phyloP scores from a whole-genome alignment of 2,888 invertebrate genomes.

The Apamea monoglypha region DNA sequence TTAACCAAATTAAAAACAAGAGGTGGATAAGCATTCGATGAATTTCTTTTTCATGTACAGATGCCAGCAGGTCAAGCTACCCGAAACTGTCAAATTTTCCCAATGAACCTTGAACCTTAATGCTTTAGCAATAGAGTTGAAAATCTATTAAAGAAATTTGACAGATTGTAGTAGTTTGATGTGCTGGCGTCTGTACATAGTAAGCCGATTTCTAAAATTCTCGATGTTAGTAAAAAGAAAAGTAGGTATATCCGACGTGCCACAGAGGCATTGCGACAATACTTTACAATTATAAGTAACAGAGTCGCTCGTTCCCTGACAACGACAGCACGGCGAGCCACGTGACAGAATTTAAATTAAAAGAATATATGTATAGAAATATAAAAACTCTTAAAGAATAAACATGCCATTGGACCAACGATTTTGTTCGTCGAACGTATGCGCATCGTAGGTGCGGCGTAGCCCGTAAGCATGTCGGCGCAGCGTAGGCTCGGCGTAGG shows the following conservation, averaged over 20 bases:
- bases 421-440: background rate
- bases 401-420: background rate
- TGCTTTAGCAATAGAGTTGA: no score
- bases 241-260: background rate
- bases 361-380: no score
- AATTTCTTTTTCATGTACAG: background rate
- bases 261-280: background rate
- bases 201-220: no score
- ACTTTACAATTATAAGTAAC: background rate
- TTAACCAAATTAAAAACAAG: background rate
- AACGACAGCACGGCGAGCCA: background rate
- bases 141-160: no score
- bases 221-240: background rate
- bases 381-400: background rate
- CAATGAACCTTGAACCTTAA: no score
- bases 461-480: conserved; percentile 3
- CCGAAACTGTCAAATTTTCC: no score
- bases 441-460: background rate
- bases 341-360: background rate
- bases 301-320: background rate
- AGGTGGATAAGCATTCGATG: background rate
- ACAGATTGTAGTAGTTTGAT: no score
- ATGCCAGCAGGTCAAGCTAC: no score
- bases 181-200: no score
- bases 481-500: background rate